A percentile compares a stretch with the other conserved stretches of the same genome.
Evolutionary conservation across 1,140 invertebrate genomes (phyloP).

Genomic region (Drosophila virilis): DNA sequence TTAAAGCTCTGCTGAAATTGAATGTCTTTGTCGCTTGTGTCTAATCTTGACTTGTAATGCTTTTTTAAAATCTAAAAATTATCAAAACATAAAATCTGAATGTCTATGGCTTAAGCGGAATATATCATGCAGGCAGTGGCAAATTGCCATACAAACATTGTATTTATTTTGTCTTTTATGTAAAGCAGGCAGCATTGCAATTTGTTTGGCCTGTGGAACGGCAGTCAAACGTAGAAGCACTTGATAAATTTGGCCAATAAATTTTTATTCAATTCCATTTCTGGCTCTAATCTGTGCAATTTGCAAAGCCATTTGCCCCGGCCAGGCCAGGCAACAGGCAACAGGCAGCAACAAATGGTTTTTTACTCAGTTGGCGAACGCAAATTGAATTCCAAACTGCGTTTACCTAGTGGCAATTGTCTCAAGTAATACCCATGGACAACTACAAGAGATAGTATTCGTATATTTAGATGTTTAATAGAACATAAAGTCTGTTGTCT

Average conservation of each 20-base stretch:
- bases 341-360: constrained; percentile 29
- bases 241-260: constrained; percentile 63
- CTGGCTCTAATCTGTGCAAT: constrained; percentile 46
- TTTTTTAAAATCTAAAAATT: neutral
- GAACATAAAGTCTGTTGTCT: constrained; percentile 5
- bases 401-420: neutral
- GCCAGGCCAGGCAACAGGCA: neutral
- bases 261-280: constrained; percentile 57
- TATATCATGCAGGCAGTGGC: neutral
- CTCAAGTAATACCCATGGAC: neutral
- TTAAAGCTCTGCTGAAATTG: no score
- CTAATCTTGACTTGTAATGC: neutral
- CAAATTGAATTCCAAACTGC: constrained; percentile 13
- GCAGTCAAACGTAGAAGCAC: constrained; percentile 13
- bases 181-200: neutral
- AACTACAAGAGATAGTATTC: neutral
- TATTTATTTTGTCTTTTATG: constrained; percentile 2
- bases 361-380: constrained; percentile 2
- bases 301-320: constrained; percentile 40
- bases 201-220: neutral
- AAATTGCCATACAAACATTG: constrained; percentile 5
- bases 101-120: neutral
- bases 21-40: no score
- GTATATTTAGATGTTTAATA: no score
- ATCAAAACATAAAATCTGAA: constrained; percentile 1